phyloP scores from a whole-genome alignment of 2,797 vertebrate genomes.

The Pseudochromis fuscus region DNA sequence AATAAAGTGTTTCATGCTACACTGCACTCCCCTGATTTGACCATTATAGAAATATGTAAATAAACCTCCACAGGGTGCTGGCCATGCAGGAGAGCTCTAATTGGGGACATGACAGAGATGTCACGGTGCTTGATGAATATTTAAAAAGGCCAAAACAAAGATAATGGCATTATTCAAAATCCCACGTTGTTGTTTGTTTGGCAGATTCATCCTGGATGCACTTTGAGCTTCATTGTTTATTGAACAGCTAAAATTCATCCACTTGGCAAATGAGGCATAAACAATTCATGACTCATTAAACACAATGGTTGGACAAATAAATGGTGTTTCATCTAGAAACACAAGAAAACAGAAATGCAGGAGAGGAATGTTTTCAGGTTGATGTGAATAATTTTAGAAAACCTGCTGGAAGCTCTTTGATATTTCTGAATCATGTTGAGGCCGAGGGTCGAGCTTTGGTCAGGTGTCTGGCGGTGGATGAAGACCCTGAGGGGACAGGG shows the following conservation, averaged over 20 bases:
- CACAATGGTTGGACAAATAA: conserved; percentile 32
- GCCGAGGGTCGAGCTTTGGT: conserved; percentile 53
- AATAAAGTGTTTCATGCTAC: conserved; percentile 67
- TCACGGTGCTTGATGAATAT: conserved; percentile 43
- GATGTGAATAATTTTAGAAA: conserved; percentile 27
- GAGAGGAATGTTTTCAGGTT: background rate
- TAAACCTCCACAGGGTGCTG: conserved; percentile 43
- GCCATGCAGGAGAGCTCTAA: conserved; percentile 43
- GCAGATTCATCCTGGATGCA: conserved; percentile 40
- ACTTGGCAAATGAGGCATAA: conserved; percentile 57
- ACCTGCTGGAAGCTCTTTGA: conserved; percentile 22
- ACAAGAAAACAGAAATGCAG: background rate
- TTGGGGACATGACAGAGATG: conserved; percentile 55
- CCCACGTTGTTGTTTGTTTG: conserved; percentile 39
- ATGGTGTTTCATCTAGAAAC: conserved; percentile 14
- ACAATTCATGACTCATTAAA: conserved; percentile 58
- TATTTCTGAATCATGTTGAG: conserved; percentile 40
- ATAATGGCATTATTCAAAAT: conserved; percentile 56
- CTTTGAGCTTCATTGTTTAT: conserved; percentile 69
- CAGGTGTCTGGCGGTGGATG: conserved; percentile 61
- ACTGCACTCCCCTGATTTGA: conserved; percentile 66
- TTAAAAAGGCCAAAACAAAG: conserved; percentile 45
- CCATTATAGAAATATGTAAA: conserved; percentile 79
- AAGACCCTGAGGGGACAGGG: conserved; percentile 65
- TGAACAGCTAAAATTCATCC: conserved; percentile 58